Evolutionary conservation across 2,113 vertebrate genomes (phyloP).

Genomic region (Poecilia latipinna): DNA sequence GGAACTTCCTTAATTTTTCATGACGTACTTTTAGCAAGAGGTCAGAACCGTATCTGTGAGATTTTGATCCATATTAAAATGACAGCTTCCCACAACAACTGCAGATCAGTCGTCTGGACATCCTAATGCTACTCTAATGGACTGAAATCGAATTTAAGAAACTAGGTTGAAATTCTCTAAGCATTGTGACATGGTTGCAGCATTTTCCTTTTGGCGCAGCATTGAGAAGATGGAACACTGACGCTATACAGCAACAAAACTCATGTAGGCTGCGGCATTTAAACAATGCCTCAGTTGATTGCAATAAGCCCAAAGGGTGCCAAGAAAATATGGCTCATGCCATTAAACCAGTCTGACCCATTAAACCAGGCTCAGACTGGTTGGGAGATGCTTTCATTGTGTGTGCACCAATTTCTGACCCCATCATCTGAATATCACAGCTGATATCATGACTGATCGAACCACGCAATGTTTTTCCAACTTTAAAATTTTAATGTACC

Average conservation of each 20-base stretch:
- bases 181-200: not conserved
- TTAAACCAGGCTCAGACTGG: not conserved
- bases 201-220: not conserved
- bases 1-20: too few relatives aligned
- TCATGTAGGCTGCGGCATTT: not conserved
- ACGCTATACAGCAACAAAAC: not conserved
- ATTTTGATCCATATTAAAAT: too few relatives aligned
- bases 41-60: too few relatives aligned
- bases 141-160: too few relatives aligned
- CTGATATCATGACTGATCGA: not conserved
- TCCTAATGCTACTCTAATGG: too few relatives aligned
- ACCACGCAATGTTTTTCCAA: not conserved
- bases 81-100: too few relatives aligned
- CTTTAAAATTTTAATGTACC: not conserved
- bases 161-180: not conserved
- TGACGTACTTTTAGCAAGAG: too few relatives aligned
- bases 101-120: too few relatives aligned
- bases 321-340: not conserved
- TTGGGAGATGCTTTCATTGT: not conserved
- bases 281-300: not conserved
- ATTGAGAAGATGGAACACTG: too few relatives aligned
- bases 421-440: not conserved
- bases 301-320: not conserved
- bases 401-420: not conserved
- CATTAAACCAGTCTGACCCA: not conserved